Evolutionary conservation across 2,113 vertebrate species (phyloP).

Genomic region (Pica pica): DNA sequence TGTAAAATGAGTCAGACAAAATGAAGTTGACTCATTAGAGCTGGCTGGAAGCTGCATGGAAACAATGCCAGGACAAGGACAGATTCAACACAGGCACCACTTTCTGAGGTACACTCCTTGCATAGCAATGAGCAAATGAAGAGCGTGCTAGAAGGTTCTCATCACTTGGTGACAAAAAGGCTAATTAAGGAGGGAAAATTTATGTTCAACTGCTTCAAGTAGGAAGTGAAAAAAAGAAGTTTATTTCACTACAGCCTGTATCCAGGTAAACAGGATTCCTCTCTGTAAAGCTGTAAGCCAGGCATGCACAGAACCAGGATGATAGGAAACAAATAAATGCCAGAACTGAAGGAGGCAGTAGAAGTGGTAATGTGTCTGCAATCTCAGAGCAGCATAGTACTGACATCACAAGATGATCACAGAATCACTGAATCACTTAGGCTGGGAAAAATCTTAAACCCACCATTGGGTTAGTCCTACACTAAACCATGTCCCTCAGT

Average conservation of each 20-base stretch:
- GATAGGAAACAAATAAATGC: background rate
- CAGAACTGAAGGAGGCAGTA: background rate
- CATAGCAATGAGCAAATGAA: background rate
- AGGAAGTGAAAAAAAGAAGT: background rate
- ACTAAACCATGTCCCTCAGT: background rate
- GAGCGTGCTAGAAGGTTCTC: background rate
- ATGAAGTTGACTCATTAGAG: background rate
- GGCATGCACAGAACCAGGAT: background rate
- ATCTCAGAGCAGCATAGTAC: background rate
- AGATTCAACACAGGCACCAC: background rate
- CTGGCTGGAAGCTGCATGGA: background rate
- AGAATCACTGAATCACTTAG: background rate
- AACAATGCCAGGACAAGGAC: background rate
- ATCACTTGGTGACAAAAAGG: background rate
- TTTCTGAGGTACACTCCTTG: background rate
- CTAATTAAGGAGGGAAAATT: background rate
- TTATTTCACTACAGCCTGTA: background rate
- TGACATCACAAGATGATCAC: background rate
- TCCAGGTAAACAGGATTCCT: background rate
- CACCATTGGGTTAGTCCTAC: background rate
- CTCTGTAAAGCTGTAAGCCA: background rate
- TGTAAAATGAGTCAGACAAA: background rate
- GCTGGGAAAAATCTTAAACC: background rate
- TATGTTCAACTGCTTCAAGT: background rate
- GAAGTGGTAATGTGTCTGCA: fast-evolving